phyloP scores from a whole-genome alignment of 2,888 invertebrate species.

The Macaria notata region DNA sequence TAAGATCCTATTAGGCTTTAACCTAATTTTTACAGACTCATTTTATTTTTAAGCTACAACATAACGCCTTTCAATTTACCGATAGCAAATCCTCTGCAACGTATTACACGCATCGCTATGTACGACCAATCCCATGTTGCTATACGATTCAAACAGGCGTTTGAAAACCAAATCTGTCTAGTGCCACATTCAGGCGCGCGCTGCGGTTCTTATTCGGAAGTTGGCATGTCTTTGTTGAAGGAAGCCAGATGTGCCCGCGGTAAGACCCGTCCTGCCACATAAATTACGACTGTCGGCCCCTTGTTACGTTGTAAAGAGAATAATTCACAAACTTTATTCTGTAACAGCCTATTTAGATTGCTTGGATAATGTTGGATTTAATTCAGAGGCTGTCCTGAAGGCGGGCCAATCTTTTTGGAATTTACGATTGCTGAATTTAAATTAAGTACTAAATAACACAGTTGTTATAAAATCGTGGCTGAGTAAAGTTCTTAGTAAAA shows the following conservation, averaged over 20 bases:
- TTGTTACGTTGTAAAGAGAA: constrained; percentile 53
- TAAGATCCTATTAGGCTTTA: too few relatives aligned
- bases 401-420: too few relatives aligned
- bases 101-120: constrained; percentile 21
- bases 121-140: constrained; percentile 3
- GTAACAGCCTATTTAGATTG: constrained; percentile 49
- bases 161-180: constrained; percentile 24
- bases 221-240: constrained; percentile 46
- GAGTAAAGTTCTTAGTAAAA: too few relatives aligned
- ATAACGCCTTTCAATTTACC: constrained; percentile 16
- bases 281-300: constrained; percentile 66
- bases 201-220: constrained; percentile 35
- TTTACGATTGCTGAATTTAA: too few relatives aligned
- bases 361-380: constrained; percentile 37
- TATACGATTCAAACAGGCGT: constrained; percentile 31
- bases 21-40: too few relatives aligned
- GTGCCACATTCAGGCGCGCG: constrained; percentile 25
- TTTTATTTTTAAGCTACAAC: background rate
- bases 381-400: constrained; percentile 1
- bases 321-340: constrained; percentile 52
- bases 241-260: constrained; percentile 59
- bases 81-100: constrained; percentile 14
- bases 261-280: constrained; percentile 48
- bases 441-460: too few relatives aligned
- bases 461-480: too few relatives aligned